Evolutionary conservation across 2,797 vertebrate genomes (phyloP), one percentile per base, ranked within the genome.

Genomic region (Limosa lapponica): DNA sequence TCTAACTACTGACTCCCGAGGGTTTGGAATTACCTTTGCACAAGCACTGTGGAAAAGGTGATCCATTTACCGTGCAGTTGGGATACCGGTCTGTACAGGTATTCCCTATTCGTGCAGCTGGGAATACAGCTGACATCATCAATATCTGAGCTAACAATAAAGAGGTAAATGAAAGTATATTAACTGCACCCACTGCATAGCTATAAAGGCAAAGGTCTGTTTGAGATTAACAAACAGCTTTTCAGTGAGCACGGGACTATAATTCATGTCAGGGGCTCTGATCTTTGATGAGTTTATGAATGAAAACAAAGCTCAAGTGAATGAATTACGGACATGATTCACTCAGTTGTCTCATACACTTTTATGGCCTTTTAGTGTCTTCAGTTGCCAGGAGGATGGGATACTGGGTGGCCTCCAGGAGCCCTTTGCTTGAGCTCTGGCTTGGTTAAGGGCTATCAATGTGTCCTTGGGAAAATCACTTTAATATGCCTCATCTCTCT

Each of bases 251-350:
- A 58, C 0, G 0, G 67, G 46, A 73, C 82, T 80, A 84, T 93
- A 91, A 89, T 61, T 94, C 90, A 91, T 67, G 69, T 93, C 62
- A 85, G 70, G 71, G 67, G 34, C 67, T 93, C 84, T 85, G 67
- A 89, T 91, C 85, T 94, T 69, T 92, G 74, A 85, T 89, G 82
- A 95, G 71, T 79, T 92, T 92, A 88, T 91, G 94, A 88, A 95
- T 88, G 87, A 95, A 96, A 95, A 91, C 89, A 93, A 93, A 95
- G 75, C 36, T 83, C 51, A 88, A 92, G 51, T 86, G 85, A 91
- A 74, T 78, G 61, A 95, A 90, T 88, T 93, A 86, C 2, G 0
- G 39, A 49, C 87, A 62, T 83, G 75, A 92, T 95, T 94, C 82
- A 87, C 87, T 89, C 75, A 48, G 57, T 79, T 81, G 64, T 74